Evolutionary conservation across 2,113 vertebrate species (phyloP).

Genomic region (Actenoides lindsayi): DNA sequence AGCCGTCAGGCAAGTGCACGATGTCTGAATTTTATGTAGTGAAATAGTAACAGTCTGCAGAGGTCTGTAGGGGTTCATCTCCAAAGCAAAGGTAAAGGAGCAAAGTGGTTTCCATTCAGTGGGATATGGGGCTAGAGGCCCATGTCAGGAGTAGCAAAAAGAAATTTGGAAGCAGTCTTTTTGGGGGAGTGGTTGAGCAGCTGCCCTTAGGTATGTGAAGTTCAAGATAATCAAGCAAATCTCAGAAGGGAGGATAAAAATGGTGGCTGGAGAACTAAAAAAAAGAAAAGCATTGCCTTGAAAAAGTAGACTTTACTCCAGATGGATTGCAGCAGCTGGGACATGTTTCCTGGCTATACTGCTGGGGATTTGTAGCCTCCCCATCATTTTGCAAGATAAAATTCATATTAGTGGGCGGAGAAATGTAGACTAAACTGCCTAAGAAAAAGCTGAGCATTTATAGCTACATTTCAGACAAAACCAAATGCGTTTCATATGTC

Average conservation of each 20-base stretch:
- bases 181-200: not conserved
- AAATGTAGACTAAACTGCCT: not conserved
- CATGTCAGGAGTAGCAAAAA: not conserved
- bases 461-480: constrained; percentile 9
- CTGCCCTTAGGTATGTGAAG: not conserved
- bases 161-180: not conserved
- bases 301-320: not conserved
- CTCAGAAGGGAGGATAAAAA: not conserved
- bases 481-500: not conserved
- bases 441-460: constrained; percentile 3
- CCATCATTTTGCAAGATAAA: not conserved
- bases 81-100: not conserved
- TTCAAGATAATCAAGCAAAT: not conserved
- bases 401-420: not conserved
- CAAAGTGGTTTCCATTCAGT: not conserved
- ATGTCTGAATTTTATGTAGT: not conserved
- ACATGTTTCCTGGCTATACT: not conserved
- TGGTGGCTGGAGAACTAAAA: not conserved
- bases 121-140: not conserved
- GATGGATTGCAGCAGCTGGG: constrained; percentile 9
- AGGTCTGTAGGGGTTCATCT: not conserved
- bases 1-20: not conserved
- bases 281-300: not conserved
- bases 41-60: not conserved
- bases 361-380: not conserved